These are phyloP conservation scores for Hydropotes inermis DNA, from an alignment of 2,113 vertebrate species.

Conservation along the genomic window DNA sequence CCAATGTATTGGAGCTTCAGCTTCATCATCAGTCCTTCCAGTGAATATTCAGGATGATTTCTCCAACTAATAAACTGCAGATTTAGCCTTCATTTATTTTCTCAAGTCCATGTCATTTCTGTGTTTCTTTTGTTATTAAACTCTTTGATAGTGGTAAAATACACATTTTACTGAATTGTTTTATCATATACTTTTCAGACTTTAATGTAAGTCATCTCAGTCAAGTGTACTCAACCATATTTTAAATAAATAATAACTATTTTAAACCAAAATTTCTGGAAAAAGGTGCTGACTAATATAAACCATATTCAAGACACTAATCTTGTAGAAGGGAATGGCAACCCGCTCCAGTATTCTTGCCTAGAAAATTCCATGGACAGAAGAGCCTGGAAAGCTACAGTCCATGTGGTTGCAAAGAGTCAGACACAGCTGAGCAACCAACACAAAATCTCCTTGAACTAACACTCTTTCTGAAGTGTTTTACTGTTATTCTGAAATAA, in stretches of 20 bases:
- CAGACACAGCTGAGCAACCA: background rate
- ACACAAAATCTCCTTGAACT: background rate
- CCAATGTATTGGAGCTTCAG: background rate
- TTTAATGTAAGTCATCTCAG: background rate
- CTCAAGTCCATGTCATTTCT: conserved; percentile 1
- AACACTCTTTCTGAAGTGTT: background rate
- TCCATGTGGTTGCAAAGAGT: background rate
- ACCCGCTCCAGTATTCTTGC: background rate
- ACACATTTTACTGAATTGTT: background rate
- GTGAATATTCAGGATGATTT: background rate
- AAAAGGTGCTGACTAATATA: conserved; percentile 38
- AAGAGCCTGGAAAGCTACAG: background rate
- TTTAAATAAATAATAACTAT: background rate
- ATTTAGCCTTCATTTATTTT: conserved; percentile 30
- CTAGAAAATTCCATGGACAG: background rate
- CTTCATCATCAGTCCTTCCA: background rate
- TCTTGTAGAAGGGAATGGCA: background rate
- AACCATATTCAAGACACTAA: background rate
- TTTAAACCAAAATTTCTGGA: background rate
- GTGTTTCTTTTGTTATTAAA: background rate
- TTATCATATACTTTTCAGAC: background rate
- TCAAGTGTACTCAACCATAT: background rate
- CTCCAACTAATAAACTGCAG: background rate
- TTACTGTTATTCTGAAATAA: background rate
- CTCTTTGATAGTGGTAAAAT: conserved; percentile 11